Evolutionary conservation across 2,113 vertebrate species (phyloP).

Genomic region (Leucoraja erinaceus): DNA sequence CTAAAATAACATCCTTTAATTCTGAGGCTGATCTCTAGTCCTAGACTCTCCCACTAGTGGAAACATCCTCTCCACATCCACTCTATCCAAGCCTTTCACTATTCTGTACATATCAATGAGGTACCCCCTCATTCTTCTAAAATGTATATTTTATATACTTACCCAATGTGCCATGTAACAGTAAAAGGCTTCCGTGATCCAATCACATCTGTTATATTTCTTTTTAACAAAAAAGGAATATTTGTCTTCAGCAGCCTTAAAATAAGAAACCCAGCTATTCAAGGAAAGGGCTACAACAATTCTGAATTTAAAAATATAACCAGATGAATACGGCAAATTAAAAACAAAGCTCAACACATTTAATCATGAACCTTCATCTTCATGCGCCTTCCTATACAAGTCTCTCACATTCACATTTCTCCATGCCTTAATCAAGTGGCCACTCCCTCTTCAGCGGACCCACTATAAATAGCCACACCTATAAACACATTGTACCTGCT

Average conservation of each 20-base stretch:
- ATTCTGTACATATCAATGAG: too few relatives aligned
- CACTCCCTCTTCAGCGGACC: too few relatives aligned
- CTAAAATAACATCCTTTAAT: too few relatives aligned
- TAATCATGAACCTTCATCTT: not conserved
- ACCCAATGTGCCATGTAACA: constrained; percentile 12
- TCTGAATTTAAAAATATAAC: not conserved
- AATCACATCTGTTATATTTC: constrained; percentile 17
- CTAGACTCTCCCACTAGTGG: too few relatives aligned
- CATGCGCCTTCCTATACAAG: not conserved
- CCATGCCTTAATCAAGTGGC: not conserved
- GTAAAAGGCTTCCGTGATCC: constrained; percentile 30
- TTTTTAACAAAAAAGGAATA: constrained; percentile 8
- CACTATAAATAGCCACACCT: not conserved
- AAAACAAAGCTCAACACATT: not conserved
- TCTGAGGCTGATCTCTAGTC: too few relatives aligned
- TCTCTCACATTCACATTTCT: not conserved
- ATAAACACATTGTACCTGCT: not conserved
- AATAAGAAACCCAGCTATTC: not conserved
- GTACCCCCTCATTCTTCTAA: too few relatives aligned
- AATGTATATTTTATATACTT: too few relatives aligned
- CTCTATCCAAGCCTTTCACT: too few relatives aligned
- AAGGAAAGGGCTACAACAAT: not conserved
- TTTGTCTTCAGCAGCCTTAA: constrained; percentile 7
- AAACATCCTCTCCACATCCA: too few relatives aligned
- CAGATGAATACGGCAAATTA: not conserved